Conservation (phyloP, 2,888 invertebrate species). For the Athrips mouffetella region DNA sequence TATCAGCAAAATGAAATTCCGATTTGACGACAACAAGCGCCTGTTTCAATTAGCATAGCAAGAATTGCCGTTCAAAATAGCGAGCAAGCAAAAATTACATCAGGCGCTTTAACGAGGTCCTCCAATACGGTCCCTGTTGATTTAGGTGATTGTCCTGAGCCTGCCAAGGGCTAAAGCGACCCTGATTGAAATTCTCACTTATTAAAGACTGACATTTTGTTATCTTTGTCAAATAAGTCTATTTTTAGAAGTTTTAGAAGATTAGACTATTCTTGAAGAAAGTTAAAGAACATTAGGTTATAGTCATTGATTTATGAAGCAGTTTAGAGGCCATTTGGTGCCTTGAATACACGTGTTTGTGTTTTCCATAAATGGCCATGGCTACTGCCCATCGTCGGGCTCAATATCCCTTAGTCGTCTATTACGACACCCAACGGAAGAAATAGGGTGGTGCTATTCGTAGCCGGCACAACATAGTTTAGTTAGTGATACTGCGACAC, state of each 20-base stretch:
- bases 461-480: no score
- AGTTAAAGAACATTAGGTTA: background rate
- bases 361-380: no score
- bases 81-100: slow-evolving; percentile 1
- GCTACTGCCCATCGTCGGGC: no score
- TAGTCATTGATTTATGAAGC: no score
- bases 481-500: no score
- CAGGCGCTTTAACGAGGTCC: background rate
- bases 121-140: background rate
- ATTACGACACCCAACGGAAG: no score
- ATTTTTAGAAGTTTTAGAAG: background rate
- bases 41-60: slow-evolving; percentile 1
- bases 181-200: background rate
- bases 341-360: no score
- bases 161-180: background rate
- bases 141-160: slow-evolving; percentile 1
- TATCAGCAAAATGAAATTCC: no score
- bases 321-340: no score
- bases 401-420: no score
- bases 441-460: no score
- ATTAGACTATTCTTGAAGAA: background rate
- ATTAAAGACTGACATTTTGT: background rate
- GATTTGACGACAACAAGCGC: background rate
- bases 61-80: background rate
- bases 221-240: background rate